Percentiles rank a stretch among this genome's conserved stretches.
Evolutionary conservation across 2,888 invertebrate genomes (phyloP).

Genomic region (Nemoura dubitans): DNA sequence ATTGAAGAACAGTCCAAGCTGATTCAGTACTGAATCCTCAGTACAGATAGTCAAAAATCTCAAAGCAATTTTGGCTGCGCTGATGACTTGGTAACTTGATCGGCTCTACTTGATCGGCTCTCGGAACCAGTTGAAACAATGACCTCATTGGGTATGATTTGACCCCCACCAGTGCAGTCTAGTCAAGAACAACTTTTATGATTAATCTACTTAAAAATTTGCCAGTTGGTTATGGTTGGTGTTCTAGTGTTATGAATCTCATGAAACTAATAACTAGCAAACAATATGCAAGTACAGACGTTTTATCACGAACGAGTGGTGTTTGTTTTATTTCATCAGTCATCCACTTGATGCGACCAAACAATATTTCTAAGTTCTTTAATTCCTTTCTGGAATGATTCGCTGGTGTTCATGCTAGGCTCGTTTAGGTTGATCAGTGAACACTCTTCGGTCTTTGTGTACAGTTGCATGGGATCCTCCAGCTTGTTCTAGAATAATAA

Average conservation of each 20-base stretch:
- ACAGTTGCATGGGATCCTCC: constrained; percentile 9
- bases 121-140: too few species aligned
- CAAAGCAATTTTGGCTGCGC: too few species aligned
- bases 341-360: constrained; percentile 22
- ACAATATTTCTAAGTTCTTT: constrained; percentile 8
- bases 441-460: neutral
- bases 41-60: too few species aligned
- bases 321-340: neutral
- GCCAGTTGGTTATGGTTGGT: neutral
- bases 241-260: neutral
- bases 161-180: too few species aligned
- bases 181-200: too few species aligned
- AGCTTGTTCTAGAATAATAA: constrained; percentile 22
- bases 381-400: neutral
- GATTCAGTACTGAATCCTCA: too few species aligned
- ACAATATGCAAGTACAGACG: neutral
- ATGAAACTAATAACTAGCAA: neutral
- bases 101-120: too few species aligned
- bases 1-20: too few species aligned
- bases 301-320: neutral
- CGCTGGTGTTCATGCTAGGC: constrained; percentile 12
- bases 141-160: too few species aligned
- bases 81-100: too few species aligned
- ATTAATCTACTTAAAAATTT: neutral
- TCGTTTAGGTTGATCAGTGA: neutral